Base-by-base conservation (phyloP, 2,888 invertebrate genomes). In the Capitulum mitella region DNA sequence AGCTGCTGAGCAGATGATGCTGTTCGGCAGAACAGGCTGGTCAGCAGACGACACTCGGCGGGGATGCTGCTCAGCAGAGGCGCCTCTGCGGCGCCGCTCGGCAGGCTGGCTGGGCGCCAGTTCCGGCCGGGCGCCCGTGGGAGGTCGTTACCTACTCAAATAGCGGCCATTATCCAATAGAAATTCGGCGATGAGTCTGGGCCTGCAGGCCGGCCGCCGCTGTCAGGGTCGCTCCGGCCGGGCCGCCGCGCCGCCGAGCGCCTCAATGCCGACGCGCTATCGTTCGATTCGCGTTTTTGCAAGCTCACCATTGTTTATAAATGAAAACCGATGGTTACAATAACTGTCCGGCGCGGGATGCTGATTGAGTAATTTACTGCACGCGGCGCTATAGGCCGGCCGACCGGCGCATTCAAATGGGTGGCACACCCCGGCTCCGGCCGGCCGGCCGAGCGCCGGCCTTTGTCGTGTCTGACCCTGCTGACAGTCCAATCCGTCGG, bases 351-450 rank as follows among this genome's bases (percentile, higher is more conserved):
- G 34, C 16, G 16, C 64, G 16, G 64, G 64, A 64, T 29, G 64
- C 32, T 29, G 64, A 64, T 64, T 64, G 64, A 64, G 64, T 64
- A 64, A 64, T 64, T 64, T 64, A 64, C 64, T 64, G 64, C 64
- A 64, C 29, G 64, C 34, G 32, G 64, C 64, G 64, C 64, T 29
- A 26, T 29, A 3, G 34, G 34, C 32, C 34, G 64, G 32, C 29
- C 64, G 64, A 34, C 34, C 32, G 58, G 6, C 58, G n/a, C n/a
- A 58, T 58, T 19, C 10, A 19, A 51, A 51, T 51, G 51, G 51
- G n/a, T n/a, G n/a, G n/a, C n/a, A n/a, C n/a, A n/a, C n/a, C n/a
- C n/a, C n/a, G n/a, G n/a, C n/a, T n/a, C 51, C 51, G 51, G 51
- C 51, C 19, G 5, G 5, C 51, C 19, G 19, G 51, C 19, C 51